Base-by-base conservation (phyloP, 2,113 vertebrate genomes). In the Mixornis gularis region DNA sequence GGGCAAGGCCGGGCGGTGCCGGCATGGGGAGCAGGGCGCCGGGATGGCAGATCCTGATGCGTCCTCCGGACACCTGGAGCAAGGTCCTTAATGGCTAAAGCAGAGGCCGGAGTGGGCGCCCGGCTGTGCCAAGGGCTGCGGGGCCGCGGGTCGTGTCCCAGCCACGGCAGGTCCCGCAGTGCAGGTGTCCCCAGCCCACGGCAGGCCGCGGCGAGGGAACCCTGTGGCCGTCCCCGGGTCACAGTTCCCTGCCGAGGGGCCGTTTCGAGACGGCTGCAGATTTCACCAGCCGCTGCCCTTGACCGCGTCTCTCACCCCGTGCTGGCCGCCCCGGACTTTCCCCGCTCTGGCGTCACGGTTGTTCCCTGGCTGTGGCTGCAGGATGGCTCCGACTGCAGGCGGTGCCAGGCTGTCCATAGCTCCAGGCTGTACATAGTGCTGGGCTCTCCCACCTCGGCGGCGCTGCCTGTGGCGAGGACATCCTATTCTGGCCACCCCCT, bases 311-410 rank as follows among this genome's bases (percentile, higher is more conserved):
- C 49, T 85, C 14, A 6, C 44, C 55, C 87, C 7, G 36, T 3
- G 81, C 58, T 7, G 8, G 44, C 71, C 56, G 56, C 74, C 63
- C 84, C 78, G 96, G 94, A 97, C 96, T 96, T 97, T 93, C 79
- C 63, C 82, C 70, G 3, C 36, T 68, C 69, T 90, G 95, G 91
- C 87, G 89, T 95, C 95, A 95, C 7, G 7, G 70, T 12, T 91
- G 94, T 91, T 93, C 89, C 91, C 81, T 85, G 87, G 36, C 88
- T 30, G 65, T 7, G 22, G 70, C 79, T 30, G 41, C 19, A 1
- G 64, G 6, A 56, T 8, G 53, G 85, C 52, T 5, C 40, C 1
- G 8, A 32, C 9, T 19, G 3, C 4, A 10, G 58, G 66, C 1
- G 22, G 60, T 65, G 65, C 70, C 64, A 34, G 60, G 40, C n/a